Evolutionary conservation across 2,797 vertebrate species (phyloP), one percentile per base, ranked within the genome.

Genomic region (Sebastes aleutianus): DNA sequence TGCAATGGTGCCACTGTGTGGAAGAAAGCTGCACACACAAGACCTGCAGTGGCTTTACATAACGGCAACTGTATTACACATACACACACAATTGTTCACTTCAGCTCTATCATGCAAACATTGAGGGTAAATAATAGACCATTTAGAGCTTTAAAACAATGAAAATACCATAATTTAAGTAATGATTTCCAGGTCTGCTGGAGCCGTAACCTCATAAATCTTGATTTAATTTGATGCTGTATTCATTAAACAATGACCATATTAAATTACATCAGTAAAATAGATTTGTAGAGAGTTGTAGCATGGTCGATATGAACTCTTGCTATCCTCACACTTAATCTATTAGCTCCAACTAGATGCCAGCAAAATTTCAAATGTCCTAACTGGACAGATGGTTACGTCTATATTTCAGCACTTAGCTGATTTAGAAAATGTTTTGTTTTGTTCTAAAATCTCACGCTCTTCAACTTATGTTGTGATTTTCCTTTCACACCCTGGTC

Each of bases 1-100:
- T 79, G 79, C 87, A 90, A 89, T 81, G 57, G 88, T 87, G 92
- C 91, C 93, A 85, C 91, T 63, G 56, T 93, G 93, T 93, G 93
- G 90, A 86, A 20, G 31, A 57, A 73, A 50, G 36, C 59, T 65
- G 87, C 73, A 90, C 31, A 54, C 65, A 78, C 88, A 88, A 47
- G 11, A 69, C 7, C 11, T 56, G 74, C 43, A 31, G 6, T 54
- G 27, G 61, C 16, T 29, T 58, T 4, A 18, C 5, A 4, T 22
- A 6, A 63, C 8, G 27, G n/a, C 8, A 7, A 24, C 22, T 18
- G 7, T 6, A 27, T 22, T 2, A 24, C 8, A 29, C 18, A 6
- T 12, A 53, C 5, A 26, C 26, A 29, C 20, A 36, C 50, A n/a
- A 0, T n/a, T 0, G 20, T 71, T 67, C 24, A 29, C 16, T 24